Percentiles rank a stretch among this genome's conserved stretches.
Evolutionary conservation across 2,113 vertebrate genomes (phyloP).

Genomic region (Bothrops jararaca): DNA sequence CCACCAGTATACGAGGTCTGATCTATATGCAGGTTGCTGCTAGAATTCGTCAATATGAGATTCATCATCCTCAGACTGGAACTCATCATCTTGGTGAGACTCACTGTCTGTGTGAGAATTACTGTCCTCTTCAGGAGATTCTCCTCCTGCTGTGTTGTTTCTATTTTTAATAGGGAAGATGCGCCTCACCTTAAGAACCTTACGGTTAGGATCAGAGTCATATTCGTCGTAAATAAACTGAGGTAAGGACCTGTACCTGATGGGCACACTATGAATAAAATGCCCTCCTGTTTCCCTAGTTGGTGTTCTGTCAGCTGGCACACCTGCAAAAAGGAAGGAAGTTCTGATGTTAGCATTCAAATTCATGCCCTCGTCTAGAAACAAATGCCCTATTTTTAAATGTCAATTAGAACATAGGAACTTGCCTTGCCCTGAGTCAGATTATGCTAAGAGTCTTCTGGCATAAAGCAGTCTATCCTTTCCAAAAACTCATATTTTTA

Average conservation of each 20-base stretch:
- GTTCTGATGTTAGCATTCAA: background rate
- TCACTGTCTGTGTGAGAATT: conserved; percentile 1
- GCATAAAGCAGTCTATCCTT: background rate
- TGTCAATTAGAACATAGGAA: background rate
- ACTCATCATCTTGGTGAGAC: conserved; percentile 6
- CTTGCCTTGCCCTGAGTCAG: background rate
- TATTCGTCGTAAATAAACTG: background rate
- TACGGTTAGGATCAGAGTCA: background rate
- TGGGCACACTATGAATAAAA: background rate
- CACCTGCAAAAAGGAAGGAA: conserved; percentile 5
- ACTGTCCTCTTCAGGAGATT: background rate
- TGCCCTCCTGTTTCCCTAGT: background rate
- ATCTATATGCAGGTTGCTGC: background rate
- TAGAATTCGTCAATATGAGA: conserved; percentile 16
- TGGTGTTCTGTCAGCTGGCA: background rate
- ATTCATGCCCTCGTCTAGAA: background rate
- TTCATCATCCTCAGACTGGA: conserved; percentile 19
- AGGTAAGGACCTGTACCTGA: conserved; percentile 4
- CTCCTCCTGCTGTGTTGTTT: background rate
- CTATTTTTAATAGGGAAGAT: background rate
- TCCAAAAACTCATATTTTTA: background rate
- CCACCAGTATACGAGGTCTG: background rate
- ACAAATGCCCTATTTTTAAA: background rate
- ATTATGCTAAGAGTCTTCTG: background rate
- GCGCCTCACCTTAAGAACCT: background rate